Percentiles rank a stretch among this genome's conserved stretches.
Evolutionary conservation across 1,140 invertebrate genomes (phyloP).

Genomic region (Drosophila tropicalis): DNA sequence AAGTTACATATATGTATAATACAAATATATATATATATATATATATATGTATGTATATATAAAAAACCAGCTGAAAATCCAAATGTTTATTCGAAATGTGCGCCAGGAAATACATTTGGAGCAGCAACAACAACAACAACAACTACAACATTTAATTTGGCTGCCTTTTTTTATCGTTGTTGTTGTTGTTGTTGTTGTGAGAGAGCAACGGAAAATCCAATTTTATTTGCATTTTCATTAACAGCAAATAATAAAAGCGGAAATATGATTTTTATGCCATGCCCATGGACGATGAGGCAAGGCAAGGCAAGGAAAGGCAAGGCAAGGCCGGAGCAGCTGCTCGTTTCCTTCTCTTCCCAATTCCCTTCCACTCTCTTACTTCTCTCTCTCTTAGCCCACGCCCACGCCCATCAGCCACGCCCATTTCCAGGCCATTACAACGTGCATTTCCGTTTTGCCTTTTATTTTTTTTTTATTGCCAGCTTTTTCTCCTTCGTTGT

Average conservation of each 20-base stretch:
- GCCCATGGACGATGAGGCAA: slow-evolving; percentile 36
- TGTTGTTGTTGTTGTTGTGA: slow-evolving; percentile 32
- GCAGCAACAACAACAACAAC: background rate
- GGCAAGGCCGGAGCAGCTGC: slow-evolving; percentile 42
- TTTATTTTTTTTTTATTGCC: background rate
- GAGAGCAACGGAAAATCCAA: slow-evolving; percentile 74
- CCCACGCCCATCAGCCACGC: slow-evolving; percentile 32
- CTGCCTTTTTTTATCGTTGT: slow-evolving; percentile 66
- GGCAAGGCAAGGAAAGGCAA: background rate
- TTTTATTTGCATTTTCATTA: slow-evolving; percentile 81
- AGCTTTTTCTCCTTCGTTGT: background rate
- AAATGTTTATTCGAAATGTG: slow-evolving; percentile 78
- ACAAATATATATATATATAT: slow-evolving; percentile 14
- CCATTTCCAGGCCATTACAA: slow-evolving; percentile 77
- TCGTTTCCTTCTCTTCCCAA: slow-evolving; percentile 13
- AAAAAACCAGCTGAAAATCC: slow-evolving; percentile 39
- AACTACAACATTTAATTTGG: slow-evolving; percentile 68
- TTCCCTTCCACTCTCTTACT: background rate
- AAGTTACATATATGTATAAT: background rate
- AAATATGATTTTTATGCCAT: slow-evolving; percentile 81
- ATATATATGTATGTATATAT: slow-evolving; percentile 20
- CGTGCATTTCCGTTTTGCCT: slow-evolving; percentile 69
- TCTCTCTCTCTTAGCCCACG: background rate
- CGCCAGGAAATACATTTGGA: slow-evolving; percentile 74
- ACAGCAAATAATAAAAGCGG: slow-evolving; percentile 79